Base-by-base conservation (phyloP, 2,113 vertebrate genomes). In the Pomatorhinus ruficollis region DNA sequence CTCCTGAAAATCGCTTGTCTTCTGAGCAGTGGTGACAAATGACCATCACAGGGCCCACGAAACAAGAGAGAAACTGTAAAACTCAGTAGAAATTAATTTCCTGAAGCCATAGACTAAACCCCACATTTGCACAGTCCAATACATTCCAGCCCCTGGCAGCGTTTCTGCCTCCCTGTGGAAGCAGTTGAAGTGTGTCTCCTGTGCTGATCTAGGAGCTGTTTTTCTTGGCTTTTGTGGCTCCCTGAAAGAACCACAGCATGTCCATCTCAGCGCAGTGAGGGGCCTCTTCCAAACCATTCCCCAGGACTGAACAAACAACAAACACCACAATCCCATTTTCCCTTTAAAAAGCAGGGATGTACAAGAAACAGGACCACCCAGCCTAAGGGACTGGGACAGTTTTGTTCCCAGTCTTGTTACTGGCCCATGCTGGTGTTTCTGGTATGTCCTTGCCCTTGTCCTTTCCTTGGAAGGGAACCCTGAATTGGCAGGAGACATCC, bases 21-120 rank as follows among this genome's bases (percentile, higher is more conserved):
- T 68, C 44, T 37, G 70, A 59, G 66, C 66, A 60, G 68, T 49
- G n/a, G 59, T 89, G 89, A 94, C 94, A 95, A 94, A 97, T 80
- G 88, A 68, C 83, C 66, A 63, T 56, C 89, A 68, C 72, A 44
- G 59, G 82, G 42, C 37, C 76, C 21, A 7, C 1, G 23, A 64
- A 84, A 47, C 82, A 81, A 83, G 47, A 92, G 47, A 7, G 70
- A 78, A 95, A 64, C 63, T 76, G 69, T 56, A 80, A 50, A 87
- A 90, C 42, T 77, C 33, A 1, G 18, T 40, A 52, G 85, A 87
- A 95, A 95, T 85, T 90, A 89, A 92, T 94, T 90, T 95, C 35
- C 80, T 21, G 8, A 68, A 87, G 69, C 44, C 94, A 64, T 23
- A 81, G 84, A 57, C 33, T 77, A 63, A 96, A 92, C 5, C 28